Conservation (phyloP, 2,888 invertebrate genomes). For the Clostera curtula region DNA sequence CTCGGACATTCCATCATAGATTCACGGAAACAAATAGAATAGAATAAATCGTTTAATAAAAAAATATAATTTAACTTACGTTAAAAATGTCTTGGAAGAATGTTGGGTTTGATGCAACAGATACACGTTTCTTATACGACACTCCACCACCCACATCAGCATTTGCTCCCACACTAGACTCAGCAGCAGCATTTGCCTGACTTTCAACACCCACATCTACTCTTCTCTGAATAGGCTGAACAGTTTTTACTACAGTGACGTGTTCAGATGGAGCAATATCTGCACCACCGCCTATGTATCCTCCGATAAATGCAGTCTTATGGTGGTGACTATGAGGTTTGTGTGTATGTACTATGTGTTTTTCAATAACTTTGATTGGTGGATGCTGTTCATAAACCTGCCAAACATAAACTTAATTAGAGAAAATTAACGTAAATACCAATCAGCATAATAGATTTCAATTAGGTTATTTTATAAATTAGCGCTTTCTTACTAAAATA, state of each 20-base stretch:
- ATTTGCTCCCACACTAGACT: slow-evolving; percentile 11
- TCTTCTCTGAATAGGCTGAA: slow-evolving; percentile 43
- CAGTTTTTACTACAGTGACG: slow-evolving; percentile 16
- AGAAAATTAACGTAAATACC: too few species aligned
- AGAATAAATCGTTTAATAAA: too few species aligned
- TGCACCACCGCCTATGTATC: slow-evolving; percentile 39
- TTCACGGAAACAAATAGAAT: too few species aligned
- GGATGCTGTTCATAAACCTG: slow-evolving; percentile 45
- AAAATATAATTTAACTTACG: slow-evolving; percentile 53
- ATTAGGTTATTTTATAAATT: too few species aligned
- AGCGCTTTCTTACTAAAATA: too few species aligned
- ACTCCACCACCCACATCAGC: slow-evolving; percentile 26
- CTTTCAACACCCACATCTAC: slow-evolving; percentile 42
- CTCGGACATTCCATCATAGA: too few species aligned
- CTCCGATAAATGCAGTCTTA: slow-evolving; percentile 48
- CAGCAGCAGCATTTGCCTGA: slow-evolving; percentile 23
- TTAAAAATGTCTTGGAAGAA: slow-evolving; percentile 78
- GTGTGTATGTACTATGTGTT: slow-evolving; percentile 39
- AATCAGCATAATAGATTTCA: too few species aligned
- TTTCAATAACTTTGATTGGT: slow-evolving; percentile 36
- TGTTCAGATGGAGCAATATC: slow-evolving; percentile 22
- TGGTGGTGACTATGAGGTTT: slow-evolving; percentile 49
- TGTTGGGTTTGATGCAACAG: slow-evolving; percentile 47
- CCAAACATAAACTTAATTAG: too few species aligned
- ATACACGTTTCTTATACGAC: slow-evolving; percentile 41